phyloP scores from a whole-genome alignment of 2,797 vertebrate species.

The Hemitrygon akajei region DNA sequence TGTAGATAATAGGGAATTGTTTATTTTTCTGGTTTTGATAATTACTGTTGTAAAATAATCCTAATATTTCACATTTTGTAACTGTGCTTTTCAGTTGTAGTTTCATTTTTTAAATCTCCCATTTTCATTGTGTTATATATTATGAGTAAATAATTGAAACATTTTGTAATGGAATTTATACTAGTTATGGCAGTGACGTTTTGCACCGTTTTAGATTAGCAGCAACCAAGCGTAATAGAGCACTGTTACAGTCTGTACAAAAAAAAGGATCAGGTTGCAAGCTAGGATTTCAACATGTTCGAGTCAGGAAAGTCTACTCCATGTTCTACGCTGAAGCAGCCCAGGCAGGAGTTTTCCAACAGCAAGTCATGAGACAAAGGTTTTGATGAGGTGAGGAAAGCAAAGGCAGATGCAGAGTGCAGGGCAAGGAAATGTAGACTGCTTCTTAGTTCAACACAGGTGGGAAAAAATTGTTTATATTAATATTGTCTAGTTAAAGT shows the following conservation, averaged over 20 bases:
- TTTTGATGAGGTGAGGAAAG: constrained; percentile 58
- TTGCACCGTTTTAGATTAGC: constrained; percentile 38
- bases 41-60: constrained; percentile 1
- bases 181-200: constrained; percentile 35
- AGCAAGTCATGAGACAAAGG: constrained; percentile 59
- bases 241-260: constrained; percentile 54
- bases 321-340: constrained; percentile 53
- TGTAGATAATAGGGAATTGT: background rate
- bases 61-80: background rate
- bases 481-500: constrained; percentile 35
- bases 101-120: background rate
- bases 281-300: constrained; percentile 58
- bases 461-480: constrained; percentile 11
- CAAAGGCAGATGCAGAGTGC: constrained; percentile 55
- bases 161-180: constrained; percentile 34
- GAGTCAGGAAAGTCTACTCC: constrained; percentile 64
- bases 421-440: constrained; percentile 48
- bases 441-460: constrained; percentile 30
- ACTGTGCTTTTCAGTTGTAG: constrained; percentile 2
- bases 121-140: background rate
- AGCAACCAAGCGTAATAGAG: constrained; percentile 42
- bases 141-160: constrained; percentile 35
- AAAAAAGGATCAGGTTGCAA: constrained; percentile 57
- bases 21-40: background rate
- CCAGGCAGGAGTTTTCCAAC: constrained; percentile 60